Conservation (phyloP, 2,888 invertebrate genomes). For the Ormia ochracea region DNA sequence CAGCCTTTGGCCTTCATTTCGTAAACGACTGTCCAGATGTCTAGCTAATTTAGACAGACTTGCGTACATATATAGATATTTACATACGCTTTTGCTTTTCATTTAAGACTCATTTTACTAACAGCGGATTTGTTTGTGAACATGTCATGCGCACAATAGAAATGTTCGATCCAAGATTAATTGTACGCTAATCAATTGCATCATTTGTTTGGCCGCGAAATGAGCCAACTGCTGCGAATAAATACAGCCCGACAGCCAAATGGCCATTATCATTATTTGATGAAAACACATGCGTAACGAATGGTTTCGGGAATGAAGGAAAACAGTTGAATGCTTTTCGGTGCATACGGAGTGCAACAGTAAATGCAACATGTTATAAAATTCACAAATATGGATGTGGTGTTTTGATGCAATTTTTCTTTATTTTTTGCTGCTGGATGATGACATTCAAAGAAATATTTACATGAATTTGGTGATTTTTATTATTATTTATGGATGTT, state of each 20-base stretch:
- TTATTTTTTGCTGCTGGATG: conserved; percentile 1
- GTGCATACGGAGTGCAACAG: neutral
- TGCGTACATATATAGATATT: too few species aligned
- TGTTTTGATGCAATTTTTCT: neutral
- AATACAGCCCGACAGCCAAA: neutral
- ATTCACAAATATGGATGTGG: neutral
- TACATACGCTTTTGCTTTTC: conserved; percentile 1
- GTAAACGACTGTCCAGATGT: conserved; percentile 38
- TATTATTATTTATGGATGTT: conserved; percentile 43
- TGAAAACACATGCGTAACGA: conserved; percentile 33
- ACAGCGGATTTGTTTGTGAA: neutral
- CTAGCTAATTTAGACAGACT: conserved; percentile 41
- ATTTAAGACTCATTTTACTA: conserved; percentile 8
- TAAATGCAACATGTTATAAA: conserved; percentile 18
- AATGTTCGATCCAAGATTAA: conserved; percentile 31
- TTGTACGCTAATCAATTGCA: conserved; percentile 51
- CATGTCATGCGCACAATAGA: conserved; percentile 34
- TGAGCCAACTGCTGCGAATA: neutral
- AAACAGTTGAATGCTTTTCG: neutral
- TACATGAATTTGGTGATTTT: conserved; percentile 32
- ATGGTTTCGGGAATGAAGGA: neutral
- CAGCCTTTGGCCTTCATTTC: conserved; percentile 36
- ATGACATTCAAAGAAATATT: conserved; percentile 44
- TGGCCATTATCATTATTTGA: neutral
- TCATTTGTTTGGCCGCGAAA: conserved; percentile 38